Percentiles rank a stretch among this genome's conserved stretches.
Evolutionary conservation across 2,113 vertebrate genomes (phyloP).

Genomic region (Rutilus rutilus): DNA sequence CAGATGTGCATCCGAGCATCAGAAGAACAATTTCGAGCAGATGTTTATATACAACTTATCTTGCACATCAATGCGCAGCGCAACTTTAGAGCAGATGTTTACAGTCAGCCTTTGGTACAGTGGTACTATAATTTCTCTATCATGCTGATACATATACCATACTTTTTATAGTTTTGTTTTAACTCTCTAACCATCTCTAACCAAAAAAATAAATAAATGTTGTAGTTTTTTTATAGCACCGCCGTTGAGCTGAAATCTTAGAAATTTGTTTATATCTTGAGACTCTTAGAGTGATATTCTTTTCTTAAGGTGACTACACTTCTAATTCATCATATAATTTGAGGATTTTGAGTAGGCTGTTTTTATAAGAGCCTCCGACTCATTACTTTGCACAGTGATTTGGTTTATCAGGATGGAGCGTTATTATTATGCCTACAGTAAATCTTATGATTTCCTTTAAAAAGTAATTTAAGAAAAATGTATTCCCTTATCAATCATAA

Average conservation of each 20-base stretch:
- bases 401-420: neutral
- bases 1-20: neutral
- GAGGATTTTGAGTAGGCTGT: neutral
- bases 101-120: neutral
- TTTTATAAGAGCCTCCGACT: neutral
- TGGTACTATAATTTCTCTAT: neutral
- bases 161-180: neutral
- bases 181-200: neutral
- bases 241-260: neutral
- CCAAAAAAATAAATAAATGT: neutral
- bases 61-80: neutral
- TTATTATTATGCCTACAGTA: conserved; percentile 1
- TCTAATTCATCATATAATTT: neutral
- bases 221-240: neutral
- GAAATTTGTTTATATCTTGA: neutral
- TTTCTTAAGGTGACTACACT: neutral
- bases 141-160: neutral
- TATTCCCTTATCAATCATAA: neutral
- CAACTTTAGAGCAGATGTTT: conserved; percentile 8
- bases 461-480: neutral
- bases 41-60: neutral
- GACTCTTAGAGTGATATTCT: neutral
- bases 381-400: neutral
- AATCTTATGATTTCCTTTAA: neutral
- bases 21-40: neutral